A percentile compares a stretch with the other conserved stretches of the same genome.
These are phyloP conservation scores for Mythimna ferrago DNA, from an alignment of 2,888 invertebrate species.

Conservation along the genomic window DNA sequence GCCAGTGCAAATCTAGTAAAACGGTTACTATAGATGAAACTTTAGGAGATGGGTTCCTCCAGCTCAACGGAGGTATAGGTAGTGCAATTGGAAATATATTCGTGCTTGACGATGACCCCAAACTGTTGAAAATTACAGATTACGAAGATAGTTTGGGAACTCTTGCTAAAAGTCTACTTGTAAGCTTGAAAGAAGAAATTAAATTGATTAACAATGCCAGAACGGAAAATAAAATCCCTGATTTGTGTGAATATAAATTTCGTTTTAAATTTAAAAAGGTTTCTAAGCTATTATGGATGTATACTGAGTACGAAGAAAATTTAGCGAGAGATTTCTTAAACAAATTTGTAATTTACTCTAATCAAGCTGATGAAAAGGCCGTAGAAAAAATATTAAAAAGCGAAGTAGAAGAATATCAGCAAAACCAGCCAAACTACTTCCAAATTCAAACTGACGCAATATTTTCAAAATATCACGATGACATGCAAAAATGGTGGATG, in stretches of 20 bases:
- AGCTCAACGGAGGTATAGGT: slow-evolving; percentile 9
- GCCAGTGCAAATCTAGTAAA: neutral
- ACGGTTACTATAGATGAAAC: slow-evolving; percentile 31
- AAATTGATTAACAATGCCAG: neutral
- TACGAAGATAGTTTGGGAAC: neutral
- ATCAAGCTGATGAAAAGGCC: slow-evolving; percentile 37
- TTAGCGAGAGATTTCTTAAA: slow-evolving; percentile 21
- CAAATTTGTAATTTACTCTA: slow-evolving; percentile 38
- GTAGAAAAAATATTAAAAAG: slow-evolving; percentile 37
- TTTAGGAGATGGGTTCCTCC: slow-evolving; percentile 4
- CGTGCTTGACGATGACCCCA: neutral
- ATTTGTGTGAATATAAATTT: slow-evolving; percentile 24
- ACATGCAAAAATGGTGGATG: slow-evolving; percentile 57
- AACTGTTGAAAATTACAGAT: slow-evolving; percentile 9
- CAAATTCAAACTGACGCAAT: slow-evolving; percentile 40
- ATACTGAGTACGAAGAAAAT: slow-evolving; percentile 11
- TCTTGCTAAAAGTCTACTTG: slow-evolving; percentile 5
- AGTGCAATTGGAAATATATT: slow-evolving; percentile 16
- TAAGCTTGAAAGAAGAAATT: neutral
- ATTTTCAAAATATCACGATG: slow-evolving; percentile 42
- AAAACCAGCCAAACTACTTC: neutral
- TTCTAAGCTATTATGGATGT: slow-evolving; percentile 4
- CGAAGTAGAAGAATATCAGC: slow-evolving; percentile 34
- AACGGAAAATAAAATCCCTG: neutral
- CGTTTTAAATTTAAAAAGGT: slow-evolving; percentile 2